Base-by-base conservation (phyloP, 2,113 vertebrate genomes). In the Amia ocellicauda region DNA sequence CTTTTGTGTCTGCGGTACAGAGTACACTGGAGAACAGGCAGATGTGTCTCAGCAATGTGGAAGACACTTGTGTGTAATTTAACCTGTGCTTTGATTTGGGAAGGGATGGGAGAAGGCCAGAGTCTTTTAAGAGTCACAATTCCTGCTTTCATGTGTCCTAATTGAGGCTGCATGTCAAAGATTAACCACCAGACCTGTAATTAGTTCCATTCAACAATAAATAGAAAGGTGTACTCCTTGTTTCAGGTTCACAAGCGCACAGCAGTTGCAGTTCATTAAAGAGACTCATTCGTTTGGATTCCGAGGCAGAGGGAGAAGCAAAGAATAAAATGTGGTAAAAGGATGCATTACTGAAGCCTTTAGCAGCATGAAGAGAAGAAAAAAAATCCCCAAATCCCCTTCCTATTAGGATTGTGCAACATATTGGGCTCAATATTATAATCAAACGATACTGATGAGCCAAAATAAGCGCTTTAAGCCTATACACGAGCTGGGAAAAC, bases 1-100 rank as follows among this genome's bases (percentile, higher is more conserved):
- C 51, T 61, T 54, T 69, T 56, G 0, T 45, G 42, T 59, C 45
- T 23, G 58, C 45, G n/a, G 45, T 19, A 17, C 13, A n/a, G n/a
- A 47, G 4, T n/a, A 16, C n/a, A 47, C n/a, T 47, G 7, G 14
- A n/a, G 16, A 47, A 17, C 16, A n/a, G n/a, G 45, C n/a, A 47
- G 14, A 47, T 17, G 13, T 16, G 5, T 47, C 45, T 47, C 4
- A 17, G 14, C n/a, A 19, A 47, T 16, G 11, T 47, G 45, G 14
- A 47, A 47, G 16, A 47, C 16, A 47, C 14, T 19, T 47, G 1
- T 47, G n/a, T 47, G 45, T 47, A 47, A 47, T 47, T 47, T 7
- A 47, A 47, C n/a, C 45, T 17, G 5, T 47, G 45, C n/a, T 47
- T 47, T 47, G 14, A 47, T 47, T 47, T 5, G 16, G n/a, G 13